Base-by-base conservation (phyloP, 2,113 vertebrate genomes). In the Sarotherodon lohbergeri region DNA sequence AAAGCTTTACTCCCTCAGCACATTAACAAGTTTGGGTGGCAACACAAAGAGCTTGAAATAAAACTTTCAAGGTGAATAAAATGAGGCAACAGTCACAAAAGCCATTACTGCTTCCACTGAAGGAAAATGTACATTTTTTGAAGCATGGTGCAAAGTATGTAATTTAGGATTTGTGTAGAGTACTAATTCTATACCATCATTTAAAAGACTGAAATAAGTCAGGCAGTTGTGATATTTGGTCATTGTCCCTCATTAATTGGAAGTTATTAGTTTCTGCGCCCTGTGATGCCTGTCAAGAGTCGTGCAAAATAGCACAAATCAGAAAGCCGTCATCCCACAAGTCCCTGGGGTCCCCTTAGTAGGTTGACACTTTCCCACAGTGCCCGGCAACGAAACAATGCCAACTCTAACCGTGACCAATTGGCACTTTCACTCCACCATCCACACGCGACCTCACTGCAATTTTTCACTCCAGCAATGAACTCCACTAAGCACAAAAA, bases 401-500 rank as follows among this genome's bases (percentile, higher is more conserved):
- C 96, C 90, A 87, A 92, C 95, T 96, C 97, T 96, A 95, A 95
- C 98, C 96, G 89, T 98, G 97, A 98, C 98, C 98, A 98, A 99
- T 99, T 89, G 82, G 80, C 95, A 97, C 97, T 97, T 98, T 98
- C 96, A 97, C 96, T 97, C 96, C 96, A 96, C 97, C 97, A 97
- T 98, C 98, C 97, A 98, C 98, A 98, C 97, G 97, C 97, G 98
- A 99, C 98, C 98, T 97, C 97, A 94, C 96, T 95, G 97, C 94
- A 96, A 98, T 99, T 98, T 98, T 98, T 98, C 98, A 98, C 98
- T 96, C 95, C 96, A 96, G 97, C 94, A 97, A 98, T 98, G 97
- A 98, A 98, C 97, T 98, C 97, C 95, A 71, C 85, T 86, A 9
- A 90, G 91, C 89, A 93, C 93, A 94, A 94, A 95, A 93, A 66